Evolutionary conservation across 2,888 invertebrate genomes (phyloP), one percentile per base, ranked within the genome.

Genomic region (Cacoxenus indagator): DNA sequence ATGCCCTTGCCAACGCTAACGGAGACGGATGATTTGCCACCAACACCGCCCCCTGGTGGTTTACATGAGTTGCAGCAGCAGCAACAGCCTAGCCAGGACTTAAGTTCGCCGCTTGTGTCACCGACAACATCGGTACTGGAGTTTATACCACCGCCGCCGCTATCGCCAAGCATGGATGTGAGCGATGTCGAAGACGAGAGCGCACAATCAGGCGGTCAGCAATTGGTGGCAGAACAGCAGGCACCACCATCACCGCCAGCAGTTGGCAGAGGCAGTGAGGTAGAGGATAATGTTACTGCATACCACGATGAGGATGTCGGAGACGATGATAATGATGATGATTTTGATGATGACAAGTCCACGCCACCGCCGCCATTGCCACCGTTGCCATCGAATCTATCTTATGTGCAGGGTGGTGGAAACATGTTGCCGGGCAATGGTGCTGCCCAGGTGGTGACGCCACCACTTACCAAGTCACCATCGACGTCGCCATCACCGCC

Each of bases 401-500:
- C 86, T 17, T 87, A 87, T 67, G 77, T 84, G 11, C 85, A 85
- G 68, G 85, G 85, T 14, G 76, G 71, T 59, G 64, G 70, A 6
- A 70, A 71, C 57, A 68, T 73, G 1, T 19, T 69, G 17, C 61
- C 69, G 9, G 31, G 59, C 17, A 26, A n/a, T 26, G 27, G 31
- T 17, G 17, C 14, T 37, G 68, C 37, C 9, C 46, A 64, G 5
- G 45, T 55, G 19, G 74, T 80, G 0, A 78, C 84, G n/a, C 84
- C 84, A 0, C 79, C 84, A 1, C 43, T 82, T 27, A 84, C 84
- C 59, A 84, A 82, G 27, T 84, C 85, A 4, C 85, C 84, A n/a
- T 86, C 87, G 14, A 84, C 85, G 24, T 86, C 87, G 27, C 86
- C 87, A 17, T 87, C 87, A 14, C 87, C 87, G 67, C 86, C 87